Base-by-base conservation (phyloP, 2,888 invertebrate genomes). In the Pristionchus fissidentatus region DNA sequence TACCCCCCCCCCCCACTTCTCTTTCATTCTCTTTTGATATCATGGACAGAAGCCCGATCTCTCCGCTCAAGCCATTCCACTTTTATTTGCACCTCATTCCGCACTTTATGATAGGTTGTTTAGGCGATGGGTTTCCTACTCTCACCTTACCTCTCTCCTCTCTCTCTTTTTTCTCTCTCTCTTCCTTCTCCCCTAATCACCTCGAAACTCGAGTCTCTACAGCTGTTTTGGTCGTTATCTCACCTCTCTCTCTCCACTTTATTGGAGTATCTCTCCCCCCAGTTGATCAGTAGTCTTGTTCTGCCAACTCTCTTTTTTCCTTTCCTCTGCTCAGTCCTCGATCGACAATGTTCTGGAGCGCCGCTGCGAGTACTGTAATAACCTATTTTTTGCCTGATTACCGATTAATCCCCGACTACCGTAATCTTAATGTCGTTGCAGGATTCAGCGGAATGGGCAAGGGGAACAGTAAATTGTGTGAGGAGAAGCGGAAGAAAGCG, bases 401-500 rank as follows among this genome's bases (percentile, higher is more conserved):
- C 38, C n/a, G 73, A 29, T 43, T 29, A 32, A n/a, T 26, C n/a
- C 8, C 0, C 43, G 35, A 26, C 1, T 66, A 66, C 66, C 5
- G 35, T 55, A 35, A 55, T 78, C 78, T 52, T n/a, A 15, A 26
- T 5, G 8, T 73, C 46, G 55, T 78, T 78, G 55, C 38, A 80
- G 80, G 60, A 62, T 70, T 82, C 38, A 41, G 35, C 3, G 70
- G 82, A 15, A 82, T 82, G 82, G 90, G 90, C 70, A 88, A 88
- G 77, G 85, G 87, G 43, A 87, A 86, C 78, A 89, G 89, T 85
- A 90, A 90, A 84, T 85, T 83, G 43, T 46, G 70, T 22, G 85
- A 86, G 26, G 84, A 85, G 46, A 87, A 90, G 85, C 88, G 87
- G 73, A 90, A 89, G 84, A 91, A 92, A 82, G 91, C 91, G 35